Percentiles rank a stretch among this genome's conserved stretches.
These are phyloP conservation scores for Melanotaenia boesemani DNA, from an alignment of 2,797 vertebrate genomes.

Conservation along the genomic window DNA sequence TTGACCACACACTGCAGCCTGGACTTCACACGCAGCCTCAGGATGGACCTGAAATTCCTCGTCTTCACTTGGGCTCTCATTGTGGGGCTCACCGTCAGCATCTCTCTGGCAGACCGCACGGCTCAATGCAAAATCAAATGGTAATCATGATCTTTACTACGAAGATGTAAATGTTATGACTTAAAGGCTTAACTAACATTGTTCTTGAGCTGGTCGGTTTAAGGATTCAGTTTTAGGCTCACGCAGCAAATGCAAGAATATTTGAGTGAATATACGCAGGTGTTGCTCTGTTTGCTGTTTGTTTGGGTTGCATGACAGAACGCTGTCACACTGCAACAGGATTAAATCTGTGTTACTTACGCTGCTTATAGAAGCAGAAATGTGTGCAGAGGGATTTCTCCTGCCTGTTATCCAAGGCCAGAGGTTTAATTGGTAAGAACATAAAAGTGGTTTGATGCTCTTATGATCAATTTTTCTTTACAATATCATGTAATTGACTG, in stretches of 20 bases:
- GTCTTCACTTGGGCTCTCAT: conserved; percentile 29
- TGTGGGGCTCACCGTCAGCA: conserved; percentile 43
- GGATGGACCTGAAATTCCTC: conserved; percentile 50
- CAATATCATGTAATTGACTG: too few species aligned
- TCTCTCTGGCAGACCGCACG: conserved; percentile 31
- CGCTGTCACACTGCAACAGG: neutral
- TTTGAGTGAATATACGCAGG: neutral
- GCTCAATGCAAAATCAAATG: conserved; percentile 72
- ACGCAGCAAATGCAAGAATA: conserved; percentile 3
- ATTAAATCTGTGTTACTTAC: conserved; percentile 12
- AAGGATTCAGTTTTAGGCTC: neutral
- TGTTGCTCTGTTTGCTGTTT: conserved; percentile 4
- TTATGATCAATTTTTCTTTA: too few species aligned
- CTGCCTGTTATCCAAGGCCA: conserved; percentile 9
- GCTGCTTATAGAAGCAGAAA: conserved; percentile 5
- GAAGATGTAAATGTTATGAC: neutral
- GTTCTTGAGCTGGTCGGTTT: neutral
- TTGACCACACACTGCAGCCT: neutral
- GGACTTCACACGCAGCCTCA: neutral
- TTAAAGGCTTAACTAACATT: neutral
- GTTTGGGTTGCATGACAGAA: neutral
- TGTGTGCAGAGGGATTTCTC: conserved; percentile 5
- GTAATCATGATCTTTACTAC: conserved; percentile 33
- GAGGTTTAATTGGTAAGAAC: too few species aligned
- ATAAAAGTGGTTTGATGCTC: too few species aligned